phyloP scores from a whole-genome alignment of 2,888 invertebrate genomes.

The Polymixis flavicincta region DNA sequence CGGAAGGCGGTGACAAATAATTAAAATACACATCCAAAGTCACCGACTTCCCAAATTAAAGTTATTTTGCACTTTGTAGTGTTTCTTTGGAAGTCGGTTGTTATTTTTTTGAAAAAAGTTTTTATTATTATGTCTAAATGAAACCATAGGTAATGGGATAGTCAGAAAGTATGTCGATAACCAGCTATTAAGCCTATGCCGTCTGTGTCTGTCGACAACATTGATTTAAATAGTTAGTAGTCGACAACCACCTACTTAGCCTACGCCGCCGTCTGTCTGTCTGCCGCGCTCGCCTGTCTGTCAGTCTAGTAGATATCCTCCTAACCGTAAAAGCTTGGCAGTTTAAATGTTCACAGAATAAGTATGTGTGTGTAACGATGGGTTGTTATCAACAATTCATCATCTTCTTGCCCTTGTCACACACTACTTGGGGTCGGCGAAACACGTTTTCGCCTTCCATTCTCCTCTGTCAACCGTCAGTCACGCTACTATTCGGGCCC shows the following conservation, averaged over 20 bases:
- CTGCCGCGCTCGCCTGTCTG: too few relatives aligned
- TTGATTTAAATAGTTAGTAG: too few relatives aligned
- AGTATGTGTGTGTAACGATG: neutral
- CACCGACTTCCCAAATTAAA: too few relatives aligned
- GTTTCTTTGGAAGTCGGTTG: too few relatives aligned
- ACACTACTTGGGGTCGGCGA: neutral
- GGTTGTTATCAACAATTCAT: neutral
- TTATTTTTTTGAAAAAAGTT: too few relatives aligned
- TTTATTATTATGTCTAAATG: too few relatives aligned
- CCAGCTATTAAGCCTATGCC: neutral
- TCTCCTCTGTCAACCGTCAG: neutral
- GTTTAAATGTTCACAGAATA: neutral
- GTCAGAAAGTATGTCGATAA: neutral
- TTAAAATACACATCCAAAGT: too few relatives aligned
- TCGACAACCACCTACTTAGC: too few relatives aligned
- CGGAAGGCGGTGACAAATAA: too few relatives aligned
- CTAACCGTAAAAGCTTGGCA: neutral
- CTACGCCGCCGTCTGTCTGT: too few relatives aligned
- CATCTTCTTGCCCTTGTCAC: neutral
- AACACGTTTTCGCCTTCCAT: neutral
- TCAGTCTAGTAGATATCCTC: neutral
- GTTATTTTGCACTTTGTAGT: too few relatives aligned
- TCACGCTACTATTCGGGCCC: neutral
- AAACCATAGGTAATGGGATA: neutral
- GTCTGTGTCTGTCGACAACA: too few relatives aligned